Evolutionary conservation across 2,888 invertebrate genomes (phyloP).

Genomic region (Lamproptera curius): DNA sequence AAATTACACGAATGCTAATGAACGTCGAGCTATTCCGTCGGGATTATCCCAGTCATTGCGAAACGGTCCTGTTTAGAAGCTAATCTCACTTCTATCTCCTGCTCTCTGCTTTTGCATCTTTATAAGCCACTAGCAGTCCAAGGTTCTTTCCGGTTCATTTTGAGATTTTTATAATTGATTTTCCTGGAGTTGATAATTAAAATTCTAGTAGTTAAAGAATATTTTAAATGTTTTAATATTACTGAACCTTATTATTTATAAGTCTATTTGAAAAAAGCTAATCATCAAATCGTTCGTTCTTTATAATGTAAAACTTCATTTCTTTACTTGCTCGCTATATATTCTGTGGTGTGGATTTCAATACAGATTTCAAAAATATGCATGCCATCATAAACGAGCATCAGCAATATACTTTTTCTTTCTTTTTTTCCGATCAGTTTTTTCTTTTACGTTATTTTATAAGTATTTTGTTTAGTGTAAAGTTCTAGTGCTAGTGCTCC

Average conservation of each 20-base stretch:
- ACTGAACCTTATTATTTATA: background rate
- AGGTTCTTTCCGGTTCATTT: background rate
- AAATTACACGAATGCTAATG: constrained; percentile 72
- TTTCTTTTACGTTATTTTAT: background rate
- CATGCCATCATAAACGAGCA: too few species aligned
- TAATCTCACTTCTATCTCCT: constrained; percentile 42
- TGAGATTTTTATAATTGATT: background rate
- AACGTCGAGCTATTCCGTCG: constrained; percentile 52
- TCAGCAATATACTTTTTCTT: too few species aligned
- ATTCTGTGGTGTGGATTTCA: too few species aligned
- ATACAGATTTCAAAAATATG: too few species aligned
- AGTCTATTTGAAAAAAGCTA: background rate
- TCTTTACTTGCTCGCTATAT: too few species aligned
- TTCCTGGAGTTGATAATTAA: background rate
- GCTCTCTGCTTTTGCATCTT: constrained; percentile 25
- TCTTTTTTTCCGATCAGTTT: too few species aligned
- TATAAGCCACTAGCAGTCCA: too few species aligned
- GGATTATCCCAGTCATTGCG: constrained; percentile 58
- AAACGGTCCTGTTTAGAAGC: constrained; percentile 56
- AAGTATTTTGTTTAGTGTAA: background rate
- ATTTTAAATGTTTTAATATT: background rate
- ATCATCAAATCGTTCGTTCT: constrained; percentile 6
- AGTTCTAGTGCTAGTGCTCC: too few species aligned
- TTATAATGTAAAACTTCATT: background rate
- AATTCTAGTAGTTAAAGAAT: background rate